Conservation (phyloP, 2,113 vertebrate species). For the Onychorhynchus coronatus region DNA sequence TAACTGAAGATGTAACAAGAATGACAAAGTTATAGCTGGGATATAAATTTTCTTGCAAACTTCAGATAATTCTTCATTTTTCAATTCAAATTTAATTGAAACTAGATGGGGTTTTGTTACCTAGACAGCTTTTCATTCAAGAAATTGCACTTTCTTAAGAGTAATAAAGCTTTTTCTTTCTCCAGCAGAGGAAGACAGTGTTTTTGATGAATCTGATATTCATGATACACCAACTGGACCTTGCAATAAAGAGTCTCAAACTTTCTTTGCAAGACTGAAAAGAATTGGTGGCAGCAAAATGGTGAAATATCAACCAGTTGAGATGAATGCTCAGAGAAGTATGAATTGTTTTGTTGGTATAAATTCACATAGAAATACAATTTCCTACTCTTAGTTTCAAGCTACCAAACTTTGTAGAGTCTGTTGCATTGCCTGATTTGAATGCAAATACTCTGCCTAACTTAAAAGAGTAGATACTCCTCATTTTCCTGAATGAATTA, state of each 20-base stretch:
- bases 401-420: conserved; percentile 39
- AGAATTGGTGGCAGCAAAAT: conserved; percentile 98
- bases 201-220: conserved; percentile 98
- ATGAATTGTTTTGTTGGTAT: conserved; percentile 76
- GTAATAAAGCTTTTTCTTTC: conserved; percentile 70
- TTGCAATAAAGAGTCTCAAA: conserved; percentile 96
- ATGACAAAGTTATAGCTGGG: not conserved
- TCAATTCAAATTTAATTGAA: not conserved
- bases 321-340: conserved; percentile 97
- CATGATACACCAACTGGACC: conserved; percentile 97
- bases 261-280: conserved; percentile 98
- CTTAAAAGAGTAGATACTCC: not conserved
- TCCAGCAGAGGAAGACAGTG: conserved; percentile 94
- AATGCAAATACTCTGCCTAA: not conserved
- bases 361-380: conserved; percentile 65
- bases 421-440: conserved; percentile 35
- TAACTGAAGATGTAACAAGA: not conserved
- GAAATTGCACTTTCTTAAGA: conserved; percentile 53
- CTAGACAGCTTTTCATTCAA: not conserved
- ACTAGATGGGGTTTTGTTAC: not conserved
- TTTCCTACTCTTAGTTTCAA: conserved; percentile 61
- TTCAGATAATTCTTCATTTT: not conserved
- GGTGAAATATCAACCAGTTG: conserved; percentile 98
- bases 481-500: not conserved
- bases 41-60: not conserved